Percentiles rank a stretch among this genome's conserved stretches.
Evolutionary conservation across 2,797 vertebrate species (phyloP).

Genomic region (Parotocinclus haroldoi): DNA sequence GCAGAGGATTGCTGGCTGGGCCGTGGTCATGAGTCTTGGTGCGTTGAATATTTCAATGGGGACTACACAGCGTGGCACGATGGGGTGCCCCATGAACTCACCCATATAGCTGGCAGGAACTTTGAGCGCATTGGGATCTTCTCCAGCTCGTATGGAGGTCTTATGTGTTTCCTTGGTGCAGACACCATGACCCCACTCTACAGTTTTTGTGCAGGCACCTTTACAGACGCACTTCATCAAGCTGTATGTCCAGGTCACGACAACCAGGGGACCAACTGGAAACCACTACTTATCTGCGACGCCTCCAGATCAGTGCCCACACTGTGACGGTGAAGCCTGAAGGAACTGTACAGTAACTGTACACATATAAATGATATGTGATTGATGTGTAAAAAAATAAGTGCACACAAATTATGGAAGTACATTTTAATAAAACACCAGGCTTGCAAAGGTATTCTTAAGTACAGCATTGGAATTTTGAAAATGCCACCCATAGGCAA

Average conservation of each 20-base stretch:
- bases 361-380: background rate
- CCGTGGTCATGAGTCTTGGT: slow-evolving; percentile 70
- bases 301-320: slow-evolving; percentile 46
- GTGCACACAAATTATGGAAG: background rate
- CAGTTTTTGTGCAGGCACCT: slow-evolving; percentile 69
- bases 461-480: background rate
- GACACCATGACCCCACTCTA: slow-evolving; percentile 71
- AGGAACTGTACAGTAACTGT: no score
- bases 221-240: slow-evolving; percentile 68
- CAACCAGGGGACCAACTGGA: slow-evolving; percentile 66
- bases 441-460: slow-evolving; percentile 67
- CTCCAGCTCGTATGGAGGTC: slow-evolving; percentile 68
- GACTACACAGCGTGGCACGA: slow-evolving; percentile 76
- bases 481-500: background rate
- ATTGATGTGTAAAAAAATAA: background rate
- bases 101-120: slow-evolving; percentile 51
- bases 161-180: slow-evolving; percentile 69
- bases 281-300: slow-evolving; percentile 65
- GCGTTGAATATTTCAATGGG: slow-evolving; percentile 75
- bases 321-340: slow-evolving; percentile 43
- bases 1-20: slow-evolving; percentile 76
- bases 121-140: slow-evolving; percentile 68
- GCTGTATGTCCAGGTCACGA: slow-evolving; percentile 75
- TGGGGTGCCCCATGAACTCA: slow-evolving; percentile 68
- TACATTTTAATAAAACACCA: slow-evolving; percentile 67